Evolutionary conservation across 2,888 invertebrate genomes (phyloP), one percentile per base, ranked within the genome.

Genomic region (Mantis religiosa): DNA sequence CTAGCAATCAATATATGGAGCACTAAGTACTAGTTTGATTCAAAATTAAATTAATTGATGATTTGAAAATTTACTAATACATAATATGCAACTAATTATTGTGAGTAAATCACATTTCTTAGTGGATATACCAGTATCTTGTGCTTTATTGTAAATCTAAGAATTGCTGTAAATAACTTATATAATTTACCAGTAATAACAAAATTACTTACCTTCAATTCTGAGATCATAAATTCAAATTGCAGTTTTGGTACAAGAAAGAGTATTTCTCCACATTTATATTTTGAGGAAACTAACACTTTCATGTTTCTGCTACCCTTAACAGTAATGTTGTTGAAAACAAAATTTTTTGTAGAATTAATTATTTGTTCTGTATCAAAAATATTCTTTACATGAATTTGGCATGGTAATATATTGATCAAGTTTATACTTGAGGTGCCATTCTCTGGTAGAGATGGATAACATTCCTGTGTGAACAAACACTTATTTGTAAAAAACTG

Each of bases 381-480:
- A 1, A 93, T 92, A 91, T 91, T 93, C 27, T 91, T 30, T 30
- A 94, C 89, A 27, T 91, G 94, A 15, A 96, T 92, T 0, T 94
- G 92, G 91, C 96, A 97, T 0, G 94, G 94, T 25, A 96, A 92
- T 0, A 95, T 95, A 92, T 96, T 97, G 91, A 96, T 93, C 41
- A 96, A 92, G 89, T 95, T 95, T 85, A 96, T 91, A 0, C 95
- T 95, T 0, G 95, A 92, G 84, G 93, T 92, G 41, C 92, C 91
- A 28, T 91, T 90, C 27, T 91, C 91, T 6, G 94, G 94, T 54
- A 93, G 90, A 85, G 92, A 91, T 2, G 94, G 93, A 90, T 94
- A 94, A 9, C 93, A 93, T 88, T 92, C 92, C 92, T 94, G 92
- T 28, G 88, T 41, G 28, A 83, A 30, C 3, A 83, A 30, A 20